Percentiles rank a stretch among this genome's conserved stretches.
Evolutionary conservation across 2,797 vertebrate genomes (phyloP).

Genomic region (Pipistrellus nathusii): DNA sequence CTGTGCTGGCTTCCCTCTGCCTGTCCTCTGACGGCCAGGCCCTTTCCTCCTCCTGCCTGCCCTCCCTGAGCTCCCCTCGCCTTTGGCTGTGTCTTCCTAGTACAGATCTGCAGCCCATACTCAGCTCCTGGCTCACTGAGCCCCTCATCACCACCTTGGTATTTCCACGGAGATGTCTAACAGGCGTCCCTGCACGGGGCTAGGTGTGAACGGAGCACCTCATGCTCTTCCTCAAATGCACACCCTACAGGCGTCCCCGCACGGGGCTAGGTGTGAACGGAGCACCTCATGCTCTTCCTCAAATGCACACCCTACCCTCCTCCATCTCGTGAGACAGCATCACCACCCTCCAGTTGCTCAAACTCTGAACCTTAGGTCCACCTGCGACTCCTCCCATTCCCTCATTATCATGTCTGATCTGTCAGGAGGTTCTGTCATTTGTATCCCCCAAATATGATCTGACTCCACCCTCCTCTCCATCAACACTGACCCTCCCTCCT

Average conservation of each 20-base stretch:
- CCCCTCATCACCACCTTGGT: not conserved
- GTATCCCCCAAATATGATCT: not conserved
- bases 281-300: not conserved
- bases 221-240: not conserved
- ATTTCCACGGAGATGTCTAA: not conserved
- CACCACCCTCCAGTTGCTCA: not conserved
- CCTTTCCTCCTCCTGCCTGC: not conserved
- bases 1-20: not conserved
- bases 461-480: not conserved
- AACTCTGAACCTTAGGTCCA: not conserved
- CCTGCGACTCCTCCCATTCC: not conserved
- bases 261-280: not conserved
- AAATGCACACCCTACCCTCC: not conserved
- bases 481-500: not conserved
- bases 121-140: not conserved
- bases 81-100: not conserved
- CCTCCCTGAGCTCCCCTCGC: not conserved
- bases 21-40: not conserved
- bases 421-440: not conserved
- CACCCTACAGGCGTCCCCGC: not conserved
- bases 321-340: not conserved
- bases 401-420: fast-evolving
- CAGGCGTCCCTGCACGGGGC: fast-evolving
- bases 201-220: not conserved
- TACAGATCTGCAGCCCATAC: not conserved